A percentile compares a stretch with the other conserved stretches of the same genome.
Evolutionary conservation across 2,888 invertebrate species (phyloP).

Genomic region (Drosophila ochracea): DNA sequence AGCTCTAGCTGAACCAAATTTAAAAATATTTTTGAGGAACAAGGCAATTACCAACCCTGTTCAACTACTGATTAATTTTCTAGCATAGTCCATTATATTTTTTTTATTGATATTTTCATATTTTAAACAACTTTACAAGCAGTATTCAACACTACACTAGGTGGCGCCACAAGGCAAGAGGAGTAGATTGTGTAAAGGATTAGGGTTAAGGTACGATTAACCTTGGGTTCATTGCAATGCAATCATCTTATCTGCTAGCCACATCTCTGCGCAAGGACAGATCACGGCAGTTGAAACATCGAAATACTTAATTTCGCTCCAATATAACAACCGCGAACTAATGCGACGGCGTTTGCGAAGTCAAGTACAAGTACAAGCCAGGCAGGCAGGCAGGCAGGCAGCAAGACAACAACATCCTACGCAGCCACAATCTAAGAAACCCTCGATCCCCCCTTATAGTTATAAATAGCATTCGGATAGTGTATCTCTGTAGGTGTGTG

Average conservation of each 20-base stretch:
- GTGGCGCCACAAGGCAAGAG: slow-evolving; percentile 5
- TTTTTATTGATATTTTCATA: background rate
- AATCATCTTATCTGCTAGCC: slow-evolving; percentile 54
- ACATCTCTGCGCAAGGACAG: slow-evolving; percentile 69
- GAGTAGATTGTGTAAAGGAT: background rate
- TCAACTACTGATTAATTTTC: no score
- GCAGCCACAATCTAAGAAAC: slow-evolving; percentile 53
- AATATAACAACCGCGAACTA: slow-evolving; percentile 49
- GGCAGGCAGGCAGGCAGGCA: background rate
- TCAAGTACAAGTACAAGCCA: slow-evolving; percentile 26
- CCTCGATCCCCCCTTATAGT: slow-evolving; percentile 13
- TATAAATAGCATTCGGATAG: slow-evolving; percentile 58
- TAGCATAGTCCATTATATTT: no score
- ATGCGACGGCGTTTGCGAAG: slow-evolving; percentile 45
- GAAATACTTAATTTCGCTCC: slow-evolving; percentile 69
- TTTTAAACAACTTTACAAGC: background rate
- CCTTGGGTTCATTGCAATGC: slow-evolving; percentile 59
- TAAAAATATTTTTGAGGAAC: background rate
- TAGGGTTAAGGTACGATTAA: slow-evolving; percentile 10
- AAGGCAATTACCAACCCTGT: background rate
- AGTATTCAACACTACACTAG: background rate
- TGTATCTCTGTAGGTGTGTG: slow-evolving; percentile 2
- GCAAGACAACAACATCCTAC: slow-evolving; percentile 49
- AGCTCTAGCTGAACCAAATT: background rate
- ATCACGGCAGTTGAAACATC: slow-evolving; percentile 45